Evolutionary conservation across 64 coral and sea anemone genomes (phyloP).

Genomic region (Dendronephthya gigantea): DNA sequence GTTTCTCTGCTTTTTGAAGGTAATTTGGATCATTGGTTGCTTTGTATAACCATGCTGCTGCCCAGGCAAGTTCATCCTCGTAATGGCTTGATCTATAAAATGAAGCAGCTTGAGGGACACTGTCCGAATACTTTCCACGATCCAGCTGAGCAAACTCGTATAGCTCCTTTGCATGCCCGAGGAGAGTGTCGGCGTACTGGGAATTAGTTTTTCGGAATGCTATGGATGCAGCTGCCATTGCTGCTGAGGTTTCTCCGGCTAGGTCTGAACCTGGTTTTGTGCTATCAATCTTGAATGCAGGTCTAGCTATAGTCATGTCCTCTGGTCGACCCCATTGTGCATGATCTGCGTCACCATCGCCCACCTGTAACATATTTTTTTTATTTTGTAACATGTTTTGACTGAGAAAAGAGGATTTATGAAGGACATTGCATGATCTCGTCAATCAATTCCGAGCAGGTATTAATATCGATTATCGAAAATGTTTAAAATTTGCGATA

Average conservation of each 20-base stretch:
- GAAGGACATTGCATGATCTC: no score
- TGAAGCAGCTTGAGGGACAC: conserved; percentile 35
- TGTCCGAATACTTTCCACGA: conserved; percentile 60
- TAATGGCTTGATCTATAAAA: conserved; percentile 33
- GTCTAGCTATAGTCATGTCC: conserved; percentile 3
- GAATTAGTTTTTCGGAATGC: conserved; percentile 9
- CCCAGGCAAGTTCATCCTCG: not conserved
- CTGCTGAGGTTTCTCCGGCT: not conserved
- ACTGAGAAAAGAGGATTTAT: no score
- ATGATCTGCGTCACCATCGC: not conserved
- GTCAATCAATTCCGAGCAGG: no score
- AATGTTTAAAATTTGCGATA: no score
- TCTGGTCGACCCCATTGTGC: not conserved
- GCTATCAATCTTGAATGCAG: not conserved
- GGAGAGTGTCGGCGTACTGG: conserved; percentile 32
- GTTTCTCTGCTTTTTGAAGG: conserved; percentile 52
- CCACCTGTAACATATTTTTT: not conserved
- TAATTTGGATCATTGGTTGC: not conserved
- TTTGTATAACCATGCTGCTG: not conserved
- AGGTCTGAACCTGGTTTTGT: conserved; percentile 1
- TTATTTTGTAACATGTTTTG: no score
- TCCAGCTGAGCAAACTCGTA: conserved; percentile 79
- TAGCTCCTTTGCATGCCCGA: conserved; percentile 51
- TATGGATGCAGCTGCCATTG: conserved; percentile 6
- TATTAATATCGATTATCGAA: no score